Conservation (phyloP, 2,888 invertebrate species). For the Druceiella hillmani region DNA sequence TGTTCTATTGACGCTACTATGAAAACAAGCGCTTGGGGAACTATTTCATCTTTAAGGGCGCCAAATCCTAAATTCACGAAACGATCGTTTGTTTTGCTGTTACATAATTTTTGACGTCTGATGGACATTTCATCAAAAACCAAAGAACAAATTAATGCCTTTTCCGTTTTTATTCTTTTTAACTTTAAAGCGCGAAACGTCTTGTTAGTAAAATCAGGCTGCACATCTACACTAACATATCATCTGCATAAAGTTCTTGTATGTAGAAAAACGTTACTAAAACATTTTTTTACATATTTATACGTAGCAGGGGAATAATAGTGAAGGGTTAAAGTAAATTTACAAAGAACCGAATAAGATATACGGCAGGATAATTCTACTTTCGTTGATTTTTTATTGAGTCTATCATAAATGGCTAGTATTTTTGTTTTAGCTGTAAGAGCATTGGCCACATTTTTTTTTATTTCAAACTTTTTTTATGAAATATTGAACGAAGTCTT, state of each 20-base stretch:
- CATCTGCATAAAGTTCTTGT: slow-evolving; percentile 22
- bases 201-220: slow-evolving; percentile 23
- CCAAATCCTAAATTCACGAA: slow-evolving; percentile 16
- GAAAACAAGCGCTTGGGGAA: slow-evolving; percentile 20
- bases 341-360: slow-evolving; percentile 7
- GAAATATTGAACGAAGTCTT: too few relatives aligned
- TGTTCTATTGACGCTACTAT: slow-evolving; percentile 24
- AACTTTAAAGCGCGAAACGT: slow-evolving; percentile 15
- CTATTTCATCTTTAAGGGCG: slow-evolving; percentile 7
- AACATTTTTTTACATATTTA: slow-evolving; percentile 21
- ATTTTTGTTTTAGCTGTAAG: too few relatives aligned
- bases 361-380: too few relatives aligned
- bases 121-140: slow-evolving; percentile 25
- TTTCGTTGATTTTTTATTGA: too few relatives aligned
- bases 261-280: slow-evolving; percentile 23
- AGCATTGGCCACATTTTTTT: too few relatives aligned
- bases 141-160: slow-evolving; percentile 15
- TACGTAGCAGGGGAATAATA: slow-evolving; percentile 25
- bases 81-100: slow-evolving; percentile 15
- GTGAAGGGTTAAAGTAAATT: slow-evolving; percentile 23
- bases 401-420: not conserved
- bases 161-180: slow-evolving; percentile 7
- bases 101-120: slow-evolving; percentile 18
- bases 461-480: too few relatives aligned
- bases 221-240: slow-evolving; percentile 22